phyloP scores from a whole-genome alignment of 2,113 vertebrate genomes.

The Recurvirostra avosetta region DNA sequence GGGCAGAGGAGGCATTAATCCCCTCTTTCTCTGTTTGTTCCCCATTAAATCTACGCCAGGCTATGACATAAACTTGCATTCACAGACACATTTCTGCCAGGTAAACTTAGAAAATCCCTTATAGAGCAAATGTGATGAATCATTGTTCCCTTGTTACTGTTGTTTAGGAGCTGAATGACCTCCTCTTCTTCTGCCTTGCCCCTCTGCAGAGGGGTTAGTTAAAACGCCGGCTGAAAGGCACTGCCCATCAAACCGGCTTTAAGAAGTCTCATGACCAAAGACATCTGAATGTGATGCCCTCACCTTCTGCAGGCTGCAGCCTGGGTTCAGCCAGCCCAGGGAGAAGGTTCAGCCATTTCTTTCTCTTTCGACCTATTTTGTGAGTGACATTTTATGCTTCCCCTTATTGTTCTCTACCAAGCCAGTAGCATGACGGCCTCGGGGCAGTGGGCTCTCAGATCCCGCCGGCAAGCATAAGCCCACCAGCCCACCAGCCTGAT shows the following conservation, averaged over 20 bases:
- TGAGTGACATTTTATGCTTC: background rate
- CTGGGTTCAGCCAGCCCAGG: background rate
- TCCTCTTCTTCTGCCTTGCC: background rate
- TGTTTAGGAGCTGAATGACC: background rate
- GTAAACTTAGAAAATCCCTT: background rate
- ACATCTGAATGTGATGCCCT: background rate
- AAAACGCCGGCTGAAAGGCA: background rate
- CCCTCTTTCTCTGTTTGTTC: background rate
- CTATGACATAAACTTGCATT: background rate
- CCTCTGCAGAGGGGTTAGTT: background rate
- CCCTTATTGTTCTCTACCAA: background rate
- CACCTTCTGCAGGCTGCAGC: background rate
- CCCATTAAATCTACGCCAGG: background rate
- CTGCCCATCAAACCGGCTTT: no score
- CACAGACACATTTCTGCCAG: background rate
- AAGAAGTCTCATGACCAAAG: background rate
- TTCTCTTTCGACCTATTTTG: background rate
- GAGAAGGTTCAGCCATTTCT: background rate
- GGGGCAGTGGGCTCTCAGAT: background rate
- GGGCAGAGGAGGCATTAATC: background rate
- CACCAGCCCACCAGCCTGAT: background rate
- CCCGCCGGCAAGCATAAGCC: fast-evolving
- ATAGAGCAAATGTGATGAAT: background rate
- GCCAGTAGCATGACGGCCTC: background rate
- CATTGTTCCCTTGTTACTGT: background rate